Evolutionary conservation across 1,140 invertebrate species (phyloP).

Genomic region (Dendroctonus ponderosae): DNA sequence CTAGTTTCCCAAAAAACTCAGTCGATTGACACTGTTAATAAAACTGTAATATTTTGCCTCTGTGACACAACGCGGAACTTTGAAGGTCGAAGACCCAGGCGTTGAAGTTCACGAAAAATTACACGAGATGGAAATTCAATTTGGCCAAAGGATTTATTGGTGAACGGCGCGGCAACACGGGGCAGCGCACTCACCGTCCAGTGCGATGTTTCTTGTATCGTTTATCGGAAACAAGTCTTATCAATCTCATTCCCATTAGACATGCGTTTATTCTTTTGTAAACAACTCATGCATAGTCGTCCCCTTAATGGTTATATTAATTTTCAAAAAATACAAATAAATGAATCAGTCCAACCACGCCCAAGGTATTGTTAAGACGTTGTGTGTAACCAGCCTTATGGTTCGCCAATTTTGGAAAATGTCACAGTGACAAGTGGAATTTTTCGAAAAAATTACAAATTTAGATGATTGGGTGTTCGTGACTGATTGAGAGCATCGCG

Average conservation of each 20-base stretch:
- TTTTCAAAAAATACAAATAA: no score
- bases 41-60: neutral
- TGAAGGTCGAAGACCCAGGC: neutral
- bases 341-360: no score
- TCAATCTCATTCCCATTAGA: constrained; percentile 38
- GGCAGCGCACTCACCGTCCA: constrained; percentile 32
- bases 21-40: neutral
- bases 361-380: no score
- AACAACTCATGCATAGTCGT: constrained; percentile 19
- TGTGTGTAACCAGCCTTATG: no score
- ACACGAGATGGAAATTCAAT: neutral
- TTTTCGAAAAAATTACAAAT: no score
- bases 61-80: neutral
- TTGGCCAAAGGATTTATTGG: neutral
- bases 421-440: no score
- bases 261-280: constrained; percentile 36
- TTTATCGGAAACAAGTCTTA: constrained; percentile 37
- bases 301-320: neutral
- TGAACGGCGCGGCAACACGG: constrained; percentile 26
- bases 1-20: neutral
- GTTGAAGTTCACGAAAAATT: neutral
- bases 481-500: no score
- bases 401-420: no score
- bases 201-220: constrained; percentile 33
- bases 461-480: no score